Evolutionary conservation across 2,888 invertebrate genomes (phyloP).

Genomic region (Limulus polyphemus): DNA sequence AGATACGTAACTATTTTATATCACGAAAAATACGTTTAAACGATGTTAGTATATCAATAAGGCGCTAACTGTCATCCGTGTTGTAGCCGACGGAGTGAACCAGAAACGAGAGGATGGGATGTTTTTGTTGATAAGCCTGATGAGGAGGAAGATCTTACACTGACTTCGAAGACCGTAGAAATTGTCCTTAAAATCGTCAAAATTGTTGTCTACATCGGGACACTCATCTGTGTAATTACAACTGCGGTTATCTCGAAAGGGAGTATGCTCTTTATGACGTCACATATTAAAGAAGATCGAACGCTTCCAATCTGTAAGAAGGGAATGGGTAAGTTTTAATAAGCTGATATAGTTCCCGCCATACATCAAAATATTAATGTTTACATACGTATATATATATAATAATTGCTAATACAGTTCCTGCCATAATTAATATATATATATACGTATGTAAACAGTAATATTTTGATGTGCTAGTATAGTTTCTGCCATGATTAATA

Average conservation of each 20-base stretch:
- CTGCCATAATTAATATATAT: too few species aligned
- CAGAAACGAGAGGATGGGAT: constrained; percentile 22
- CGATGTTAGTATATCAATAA: too few species aligned
- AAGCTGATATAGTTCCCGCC: too few species aligned
- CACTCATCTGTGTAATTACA: constrained; percentile 18
- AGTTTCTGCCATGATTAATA: too few species aligned
- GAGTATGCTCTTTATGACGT: constrained; percentile 72
- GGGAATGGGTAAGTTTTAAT: constrained; percentile 11
- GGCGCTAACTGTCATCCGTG: too few species aligned
- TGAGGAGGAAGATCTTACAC: constrained; percentile 21
- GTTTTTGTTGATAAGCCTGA: constrained; percentile 19
- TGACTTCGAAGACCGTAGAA: constrained; percentile 19
- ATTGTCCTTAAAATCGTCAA: constrained; percentile 21
- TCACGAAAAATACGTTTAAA: too few species aligned
- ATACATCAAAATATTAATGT: constrained; percentile 10
- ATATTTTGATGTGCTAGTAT: too few species aligned
- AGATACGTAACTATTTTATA: too few species aligned
- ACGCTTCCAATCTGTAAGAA: constrained; percentile 14
- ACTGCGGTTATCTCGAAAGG: constrained; percentile 20
- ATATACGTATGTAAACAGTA: too few species aligned
- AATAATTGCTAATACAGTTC: constrained; percentile 11
- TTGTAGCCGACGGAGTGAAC: background rate
- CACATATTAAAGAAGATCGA: constrained; percentile 63
- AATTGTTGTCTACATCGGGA: constrained; percentile 18
- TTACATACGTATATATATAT: constrained; percentile 9